Base-by-base conservation (phyloP, 2,797 vertebrate genomes). In the Muscicapa striata region DNA sequence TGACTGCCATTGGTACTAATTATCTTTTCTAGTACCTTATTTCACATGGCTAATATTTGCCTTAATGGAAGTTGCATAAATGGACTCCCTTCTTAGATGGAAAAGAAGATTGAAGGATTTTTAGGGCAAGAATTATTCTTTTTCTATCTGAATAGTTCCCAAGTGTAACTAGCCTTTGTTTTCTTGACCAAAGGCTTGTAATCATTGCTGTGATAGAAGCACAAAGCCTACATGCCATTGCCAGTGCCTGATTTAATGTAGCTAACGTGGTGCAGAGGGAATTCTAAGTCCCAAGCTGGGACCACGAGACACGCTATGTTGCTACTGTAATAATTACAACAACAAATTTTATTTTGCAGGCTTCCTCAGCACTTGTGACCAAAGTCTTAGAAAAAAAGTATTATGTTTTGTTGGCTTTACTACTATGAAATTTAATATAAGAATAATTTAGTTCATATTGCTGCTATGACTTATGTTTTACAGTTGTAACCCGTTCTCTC, bases 251-350 rank as follows among this genome's bases (percentile, higher is more conserved):
- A 52, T 74, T 92, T 87, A 80, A 61, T 14, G 34, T 36, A 61
- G 52, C 38, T 61, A 52, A 68, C 30, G 3, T 8, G 27, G n/a
- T 72, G 62, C 18, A 87, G 54, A 83, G 84, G 89, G 87, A 89
- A 40, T 68, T 85, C 3, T 5, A 77, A 75, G 4, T 68, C 72
- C 66, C 12, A 11, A 38, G 8, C 9, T 27, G 43, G 54, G 64
- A 61, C 43, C 1, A 1, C 0, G 0, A 61, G 62, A 86, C 51
- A 70, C 0, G 0, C 12, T 30, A 11, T 6, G 1, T 69, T 75
- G 68, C 29, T 26, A 13, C 57, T 63, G 30, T 34, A 89, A 77
- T 76, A 84, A 82, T 54, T 64, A 27, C 72, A 87, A 36, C 11
- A 61, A 75, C 52, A 92, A 67, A 94, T 84, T 75, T 93, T 94